phyloP scores from a whole-genome alignment of 2,888 invertebrate genomes.

The Andrena trimmerana region DNA sequence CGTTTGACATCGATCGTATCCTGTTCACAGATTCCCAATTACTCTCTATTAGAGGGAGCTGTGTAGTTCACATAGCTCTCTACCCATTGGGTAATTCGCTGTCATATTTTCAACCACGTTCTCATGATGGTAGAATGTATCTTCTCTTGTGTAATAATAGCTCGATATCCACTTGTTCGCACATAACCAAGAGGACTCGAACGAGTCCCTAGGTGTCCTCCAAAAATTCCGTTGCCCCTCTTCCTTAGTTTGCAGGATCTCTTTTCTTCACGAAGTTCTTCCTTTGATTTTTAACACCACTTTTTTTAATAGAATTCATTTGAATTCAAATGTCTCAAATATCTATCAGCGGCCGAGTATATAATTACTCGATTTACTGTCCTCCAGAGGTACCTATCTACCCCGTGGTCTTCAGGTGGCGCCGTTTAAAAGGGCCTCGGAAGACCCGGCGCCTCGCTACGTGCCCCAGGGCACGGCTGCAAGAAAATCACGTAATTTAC shows the following conservation, averaged over 20 bases:
- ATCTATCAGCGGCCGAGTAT: background rate
- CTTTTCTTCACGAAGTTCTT: too few relatives aligned
- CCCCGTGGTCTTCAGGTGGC: constrained; percentile 44
- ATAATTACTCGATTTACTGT: background rate
- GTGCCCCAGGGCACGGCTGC: constrained; percentile 44
- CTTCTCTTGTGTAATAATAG: too few relatives aligned
- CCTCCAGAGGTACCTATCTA: background rate
- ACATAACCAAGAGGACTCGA: too few relatives aligned
- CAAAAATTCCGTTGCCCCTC: too few relatives aligned
- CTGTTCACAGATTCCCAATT: constrained; percentile 25
- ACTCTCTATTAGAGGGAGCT: constrained; percentile 1
- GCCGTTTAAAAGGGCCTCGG: constrained; percentile 45
- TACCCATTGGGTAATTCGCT: background rate
- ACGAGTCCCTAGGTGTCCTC: too few relatives aligned
- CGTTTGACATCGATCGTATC: constrained; percentile 45
- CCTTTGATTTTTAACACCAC: too few relatives aligned
- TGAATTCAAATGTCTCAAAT: too few relatives aligned
- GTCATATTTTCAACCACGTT: too few relatives aligned
- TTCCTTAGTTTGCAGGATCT: too few relatives aligned
- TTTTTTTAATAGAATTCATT: too few relatives aligned
- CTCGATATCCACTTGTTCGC: too few relatives aligned
- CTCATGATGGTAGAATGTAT: too few relatives aligned
- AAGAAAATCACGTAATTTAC: constrained; percentile 71
- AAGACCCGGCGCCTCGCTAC: constrained; percentile 60
- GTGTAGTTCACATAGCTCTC: background rate